Evolutionary conservation across 2,888 invertebrate species (phyloP), one percentile per base, ranked within the genome.

Genomic region (Aplocera efformata): DNA sequence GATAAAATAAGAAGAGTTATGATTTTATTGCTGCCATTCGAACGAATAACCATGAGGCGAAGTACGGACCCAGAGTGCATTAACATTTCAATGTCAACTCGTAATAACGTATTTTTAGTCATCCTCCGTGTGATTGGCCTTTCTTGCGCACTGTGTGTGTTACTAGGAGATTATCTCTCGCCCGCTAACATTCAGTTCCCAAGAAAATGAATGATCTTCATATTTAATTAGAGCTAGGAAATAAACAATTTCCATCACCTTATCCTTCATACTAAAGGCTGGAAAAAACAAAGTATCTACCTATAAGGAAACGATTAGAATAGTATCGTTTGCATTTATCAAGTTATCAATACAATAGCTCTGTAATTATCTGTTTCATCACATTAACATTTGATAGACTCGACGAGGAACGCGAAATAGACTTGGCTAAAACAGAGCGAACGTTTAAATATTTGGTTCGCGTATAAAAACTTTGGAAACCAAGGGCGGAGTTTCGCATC

Each of bases 81-180:
- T 85, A 85, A 86, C 86, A 82, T 83, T 83, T 86, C 88, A 88
- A 88, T 88, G 88, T 88, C 88, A 85, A 80, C 81, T 71, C 73
- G 79, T 72, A 83, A 84, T 84, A 64, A 65, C 54, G 63, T 69
- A 85, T 86, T 85, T 86, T 86, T 88, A 85, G 85, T 82, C 77
- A 74, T 72, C 71, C 70, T 55, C 41, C 64, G 79, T 79, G 80
- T 77, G 83, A 64, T 76, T 75, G 77, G 74, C 76, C 78, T 80
- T 74, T 77, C 79, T 69, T 64, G 59, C 60, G 60, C 60, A 61
- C 65, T 52, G 55, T 59, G 62, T 52, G 58, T 62, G 56, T 58
- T 73, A 76, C 77, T 78, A 79, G 79, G 79, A 79, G 79, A 75
- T 55, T 47, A 44, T 76, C 72, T 69, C 65, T 79, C 67, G 69